phyloP scores from a whole-genome alignment of 1,140 invertebrate genomes.

The Drosophila eugracilis region DNA sequence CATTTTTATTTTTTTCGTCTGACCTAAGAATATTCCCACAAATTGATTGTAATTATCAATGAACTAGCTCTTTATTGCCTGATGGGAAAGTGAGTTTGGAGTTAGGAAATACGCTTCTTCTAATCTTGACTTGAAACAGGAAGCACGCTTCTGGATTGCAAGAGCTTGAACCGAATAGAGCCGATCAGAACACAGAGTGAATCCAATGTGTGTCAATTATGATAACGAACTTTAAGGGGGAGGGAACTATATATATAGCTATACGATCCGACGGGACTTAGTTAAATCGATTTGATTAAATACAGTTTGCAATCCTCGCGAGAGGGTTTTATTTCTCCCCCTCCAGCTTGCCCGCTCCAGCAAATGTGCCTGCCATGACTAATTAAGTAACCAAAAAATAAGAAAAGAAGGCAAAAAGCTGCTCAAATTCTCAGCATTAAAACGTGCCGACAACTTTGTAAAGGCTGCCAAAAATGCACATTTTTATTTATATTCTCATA shows the following conservation, averaged over 20 bases:
- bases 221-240: constrained; percentile 47
- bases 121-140: constrained; percentile 39
- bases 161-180: constrained; percentile 22
- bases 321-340: not conserved
- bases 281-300: not conserved
- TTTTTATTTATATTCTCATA: constrained; percentile 27
- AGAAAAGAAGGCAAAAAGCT: constrained; percentile 31
- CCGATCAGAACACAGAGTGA: constrained; percentile 10
- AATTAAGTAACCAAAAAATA: constrained; percentile 72
- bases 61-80: not conserved
- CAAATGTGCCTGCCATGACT: constrained; percentile 58
- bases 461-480: constrained; percentile 61
- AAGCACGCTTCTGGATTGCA: constrained; percentile 29
- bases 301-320: constrained; percentile 17
- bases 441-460: constrained; percentile 77
- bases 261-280: constrained; percentile 13
- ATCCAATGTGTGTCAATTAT: constrained; percentile 70
- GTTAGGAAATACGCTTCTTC: not conserved
- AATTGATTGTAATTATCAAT: not conserved
- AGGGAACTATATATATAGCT: constrained; percentile 10
- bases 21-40: not conserved
- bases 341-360: not conserved
- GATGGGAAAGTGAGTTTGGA: not conserved
- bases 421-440: constrained; percentile 72
- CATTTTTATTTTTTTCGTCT: not conserved